phyloP scores from a whole-genome alignment of 2,888 invertebrate genomes.

The Eueremaeus valkanovi region DNA sequence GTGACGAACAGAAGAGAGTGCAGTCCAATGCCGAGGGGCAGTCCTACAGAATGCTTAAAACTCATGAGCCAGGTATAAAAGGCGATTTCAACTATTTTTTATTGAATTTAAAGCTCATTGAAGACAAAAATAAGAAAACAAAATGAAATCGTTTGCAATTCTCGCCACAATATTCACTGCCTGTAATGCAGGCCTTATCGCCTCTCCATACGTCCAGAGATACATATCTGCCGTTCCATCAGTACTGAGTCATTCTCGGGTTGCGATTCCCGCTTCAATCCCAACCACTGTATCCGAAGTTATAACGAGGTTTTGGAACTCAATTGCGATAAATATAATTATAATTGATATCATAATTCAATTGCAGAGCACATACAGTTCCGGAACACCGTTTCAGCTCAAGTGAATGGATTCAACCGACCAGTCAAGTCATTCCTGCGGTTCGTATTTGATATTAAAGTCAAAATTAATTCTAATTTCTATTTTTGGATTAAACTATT shows the following conservation, averaged over 20 bases:
- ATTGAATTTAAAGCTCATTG: not conserved
- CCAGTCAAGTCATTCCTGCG: not conserved
- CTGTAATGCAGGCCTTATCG: not conserved
- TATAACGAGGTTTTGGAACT: not conserved
- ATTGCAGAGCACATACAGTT: not conserved
- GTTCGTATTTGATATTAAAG: not conserved
- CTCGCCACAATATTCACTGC: not conserved
- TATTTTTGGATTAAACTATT: too few relatives aligned
- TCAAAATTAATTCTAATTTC: not conserved
- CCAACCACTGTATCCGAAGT: conserved; percentile 7
- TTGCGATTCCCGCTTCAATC: not conserved
- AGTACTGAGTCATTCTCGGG: not conserved
- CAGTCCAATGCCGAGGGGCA: not conserved
- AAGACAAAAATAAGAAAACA: not conserved
- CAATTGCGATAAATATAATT: not conserved
- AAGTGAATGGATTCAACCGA: not conserved
- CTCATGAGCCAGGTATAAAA: not conserved
- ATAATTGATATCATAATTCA: not conserved
- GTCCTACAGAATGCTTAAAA: not conserved
- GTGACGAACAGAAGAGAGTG: not conserved
- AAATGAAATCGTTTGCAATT: not conserved
- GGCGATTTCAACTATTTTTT: not conserved
- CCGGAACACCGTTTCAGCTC: conserved; percentile 2
- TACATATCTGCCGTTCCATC: not conserved
- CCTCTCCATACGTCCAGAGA: not conserved